Evolutionary conservation across 2,888 invertebrate genomes (phyloP), one percentile per base, ranked within the genome.

Genomic region (Chaitophorus viminalis): DNA sequence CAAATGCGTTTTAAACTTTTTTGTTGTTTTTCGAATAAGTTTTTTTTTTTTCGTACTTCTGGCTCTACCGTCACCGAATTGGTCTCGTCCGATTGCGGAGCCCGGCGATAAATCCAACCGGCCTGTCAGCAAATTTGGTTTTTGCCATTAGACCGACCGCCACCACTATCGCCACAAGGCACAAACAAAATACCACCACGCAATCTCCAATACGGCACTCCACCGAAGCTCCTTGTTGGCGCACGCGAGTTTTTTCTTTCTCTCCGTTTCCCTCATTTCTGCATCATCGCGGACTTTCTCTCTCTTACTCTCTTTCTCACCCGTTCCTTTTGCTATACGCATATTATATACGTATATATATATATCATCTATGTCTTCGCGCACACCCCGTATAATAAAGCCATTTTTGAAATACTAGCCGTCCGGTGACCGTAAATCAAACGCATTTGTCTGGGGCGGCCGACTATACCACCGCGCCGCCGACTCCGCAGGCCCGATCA

Each of bases 351-450:
- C 11, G 5, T 0, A 54, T 54, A 54, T 18, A 54, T 21, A 39
- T 39, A 39, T 39, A 39, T 39, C 39, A 39, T 39, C 39, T 8
- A 60, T 8, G 5, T 60, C 60, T 60, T 60, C 39, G 17, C 60
- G 54, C 25, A 8, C 18, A 33, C 60, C n/a, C 18, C 60, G 86
- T 60, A 87, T 79, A 87, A 87, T 87, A 87, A 87, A 87, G 86
- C 79, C 86, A 87, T 87, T 87, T 87, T 87, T 87, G 79, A 87
- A 81, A 78, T 79, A 87, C 86, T 87, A 87, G 65, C 72, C 79
- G 72, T 87, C 79, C 60, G 70, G n/a, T 18, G 86, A 39, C 72
- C 86, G 79, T 87, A 87, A 81, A 87, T 87, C 86, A 87, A 72
- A 87, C 72, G 60, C 54, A 81, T 87, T 87, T 79, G 86, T 79